phyloP scores from a whole-genome alignment of 2,797 vertebrate genomes.

The Falco novaeseelandiae region DNA sequence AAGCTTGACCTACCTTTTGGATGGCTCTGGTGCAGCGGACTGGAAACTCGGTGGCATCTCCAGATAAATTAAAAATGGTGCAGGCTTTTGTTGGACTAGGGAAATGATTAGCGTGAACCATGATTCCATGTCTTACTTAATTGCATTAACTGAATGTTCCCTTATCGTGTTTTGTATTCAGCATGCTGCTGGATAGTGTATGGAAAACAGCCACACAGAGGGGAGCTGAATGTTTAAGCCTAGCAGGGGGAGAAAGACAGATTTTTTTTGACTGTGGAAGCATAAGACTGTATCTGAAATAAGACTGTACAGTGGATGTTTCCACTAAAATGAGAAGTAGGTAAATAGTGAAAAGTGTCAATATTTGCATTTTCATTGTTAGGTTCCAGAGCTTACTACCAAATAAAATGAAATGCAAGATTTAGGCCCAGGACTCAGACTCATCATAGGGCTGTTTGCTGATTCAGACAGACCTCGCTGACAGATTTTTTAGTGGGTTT shows the following conservation, averaged over 20 bases:
- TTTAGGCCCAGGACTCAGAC: not conserved
- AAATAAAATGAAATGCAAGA: not conserved
- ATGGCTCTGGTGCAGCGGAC: conserved; percentile 59
- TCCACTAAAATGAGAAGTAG: not conserved
- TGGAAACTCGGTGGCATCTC: conserved; percentile 30
- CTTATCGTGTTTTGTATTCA: not conserved
- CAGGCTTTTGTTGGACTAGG: conserved; percentile 49
- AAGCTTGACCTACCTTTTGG: conserved; percentile 67
- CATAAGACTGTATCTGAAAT: not conserved
- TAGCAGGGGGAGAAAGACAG: not conserved
- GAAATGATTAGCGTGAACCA: conserved; percentile 26
- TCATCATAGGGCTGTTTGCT: not conserved
- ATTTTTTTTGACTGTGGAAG: not conserved
- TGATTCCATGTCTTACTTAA: not conserved
- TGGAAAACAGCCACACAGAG: not conserved
- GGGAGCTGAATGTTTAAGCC: not conserved
- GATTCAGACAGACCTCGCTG: not conserved
- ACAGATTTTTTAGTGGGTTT: not conserved
- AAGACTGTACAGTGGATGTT: not conserved
- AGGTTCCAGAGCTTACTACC: not conserved
- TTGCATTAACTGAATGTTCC: not conserved
- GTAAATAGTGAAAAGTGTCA: not conserved
- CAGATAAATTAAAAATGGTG: conserved; percentile 39
- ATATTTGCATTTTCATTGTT: not conserved
- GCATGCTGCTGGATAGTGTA: not conserved